Evolutionary conservation across 2,888 invertebrate genomes (phyloP).

Genomic region (Plagiodera versicolora): DNA sequence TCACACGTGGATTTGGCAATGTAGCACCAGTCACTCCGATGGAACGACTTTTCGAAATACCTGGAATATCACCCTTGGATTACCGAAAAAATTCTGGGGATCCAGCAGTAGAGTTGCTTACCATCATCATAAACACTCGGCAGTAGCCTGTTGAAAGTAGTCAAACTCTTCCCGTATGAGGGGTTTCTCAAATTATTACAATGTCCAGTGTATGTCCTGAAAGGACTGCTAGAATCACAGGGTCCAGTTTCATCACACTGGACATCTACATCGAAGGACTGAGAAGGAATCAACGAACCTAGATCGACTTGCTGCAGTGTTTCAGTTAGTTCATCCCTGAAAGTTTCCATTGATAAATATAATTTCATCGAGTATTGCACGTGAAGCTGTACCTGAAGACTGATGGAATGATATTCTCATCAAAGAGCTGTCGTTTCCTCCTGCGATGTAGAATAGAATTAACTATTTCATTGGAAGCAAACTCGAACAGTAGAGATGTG

Average conservation of each 20-base stretch:
- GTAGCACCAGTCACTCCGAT: conserved; percentile 74
- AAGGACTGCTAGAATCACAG: conserved; percentile 73
- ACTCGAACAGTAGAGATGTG: conserved; percentile 81
- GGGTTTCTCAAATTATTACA: conserved; percentile 88
- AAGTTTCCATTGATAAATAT: neutral
- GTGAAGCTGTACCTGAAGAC: conserved; percentile 46
- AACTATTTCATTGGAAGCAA: conserved; percentile 83
- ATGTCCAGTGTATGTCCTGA: conserved; percentile 77
- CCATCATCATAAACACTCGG: conserved; percentile 89
- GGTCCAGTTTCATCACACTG: conserved; percentile 69
- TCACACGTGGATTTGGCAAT: conserved; percentile 81
- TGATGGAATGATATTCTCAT: conserved; percentile 62
- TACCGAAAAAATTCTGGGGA: neutral
- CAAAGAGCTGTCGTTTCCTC: conserved; percentile 75
- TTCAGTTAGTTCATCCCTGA: conserved; percentile 70
- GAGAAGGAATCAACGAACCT: conserved; percentile 67
- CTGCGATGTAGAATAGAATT: conserved; percentile 64
- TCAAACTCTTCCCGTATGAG: conserved; percentile 78
- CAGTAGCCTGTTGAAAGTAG: conserved; percentile 80
- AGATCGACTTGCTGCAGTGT: conserved; percentile 80
- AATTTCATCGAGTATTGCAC: neutral
- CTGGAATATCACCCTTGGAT: conserved; percentile 46
- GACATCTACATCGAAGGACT: conserved; percentile 66
- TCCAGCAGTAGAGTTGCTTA: conserved; percentile 45
- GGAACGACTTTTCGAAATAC: conserved; percentile 77